Percentiles rank a stretch among this genome's conserved stretches.
phyloP scores from a whole-genome alignment of 2,797 vertebrate genomes.

The Chloroceryle amazona region DNA sequence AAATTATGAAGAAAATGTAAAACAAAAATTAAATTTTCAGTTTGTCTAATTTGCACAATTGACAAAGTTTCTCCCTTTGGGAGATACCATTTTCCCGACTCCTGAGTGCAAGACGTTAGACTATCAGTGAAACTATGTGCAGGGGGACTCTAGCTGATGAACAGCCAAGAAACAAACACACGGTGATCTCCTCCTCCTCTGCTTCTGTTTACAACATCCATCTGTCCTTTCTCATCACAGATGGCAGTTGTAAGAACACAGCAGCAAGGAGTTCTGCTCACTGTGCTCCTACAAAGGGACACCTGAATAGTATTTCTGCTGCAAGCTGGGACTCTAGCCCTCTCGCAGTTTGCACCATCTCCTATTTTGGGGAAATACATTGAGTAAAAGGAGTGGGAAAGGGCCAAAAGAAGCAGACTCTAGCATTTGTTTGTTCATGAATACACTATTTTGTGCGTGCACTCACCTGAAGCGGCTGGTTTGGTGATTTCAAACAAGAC shows the following conservation, averaged over 20 bases:
- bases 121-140: background rate
- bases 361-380: accelerated
- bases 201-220: conserved; percentile 53
- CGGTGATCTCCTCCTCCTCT: background rate
- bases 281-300: background rate
- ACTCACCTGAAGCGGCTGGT: conserved; percentile 87
- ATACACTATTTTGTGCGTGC: background rate
- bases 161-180: background rate
- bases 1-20: background rate
- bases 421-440: background rate
- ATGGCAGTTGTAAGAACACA: background rate
- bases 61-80: background rate
- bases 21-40: background rate
- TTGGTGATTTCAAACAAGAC: conserved; percentile 99
- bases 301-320: background rate
- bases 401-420: background rate
- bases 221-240: conserved; percentile 51
- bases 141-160: background rate
- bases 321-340: background rate
- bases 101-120: background rate
- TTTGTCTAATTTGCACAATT: background rate
- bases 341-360: background rate
- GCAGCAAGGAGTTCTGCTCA: conserved; percentile 7
- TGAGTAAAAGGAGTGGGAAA: background rate
- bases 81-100: background rate